A percentile compares a stretch with the other conserved stretches of the same genome.
Evolutionary conservation across 2,113 vertebrate genomes (phyloP).

Genomic region (Malurus alboscapulatus): DNA sequence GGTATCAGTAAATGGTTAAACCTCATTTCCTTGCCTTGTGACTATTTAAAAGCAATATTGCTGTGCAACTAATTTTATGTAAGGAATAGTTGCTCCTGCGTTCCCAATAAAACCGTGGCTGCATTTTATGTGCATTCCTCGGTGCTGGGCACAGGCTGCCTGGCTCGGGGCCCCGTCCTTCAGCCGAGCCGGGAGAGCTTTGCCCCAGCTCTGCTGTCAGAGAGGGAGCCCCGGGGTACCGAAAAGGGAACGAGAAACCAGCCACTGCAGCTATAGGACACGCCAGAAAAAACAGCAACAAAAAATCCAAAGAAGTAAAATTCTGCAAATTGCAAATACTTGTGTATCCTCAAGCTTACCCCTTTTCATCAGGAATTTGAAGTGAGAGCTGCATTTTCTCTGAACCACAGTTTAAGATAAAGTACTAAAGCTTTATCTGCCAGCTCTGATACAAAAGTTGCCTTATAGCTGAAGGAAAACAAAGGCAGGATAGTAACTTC

Average conservation of each 20-base stretch:
- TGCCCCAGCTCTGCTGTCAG: neutral
- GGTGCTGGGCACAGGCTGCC: slow-evolving; percentile 43
- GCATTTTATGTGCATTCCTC: slow-evolving; percentile 75
- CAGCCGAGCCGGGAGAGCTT: neutral
- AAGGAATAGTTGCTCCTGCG: slow-evolving; percentile 42
- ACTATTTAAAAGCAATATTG: slow-evolving; percentile 64
- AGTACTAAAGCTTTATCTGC: neutral
- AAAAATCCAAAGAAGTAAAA: neutral
- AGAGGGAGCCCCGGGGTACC: slow-evolving; percentile 10
- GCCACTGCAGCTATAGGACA: neutral
- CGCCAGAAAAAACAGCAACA: neutral
- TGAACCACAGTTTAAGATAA: neutral
- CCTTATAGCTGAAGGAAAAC: neutral
- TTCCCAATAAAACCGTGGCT: slow-evolving; percentile 62
- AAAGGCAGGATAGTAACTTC: neutral
- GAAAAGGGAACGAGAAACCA: neutral
- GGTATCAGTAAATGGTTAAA: slow-evolving; percentile 57
- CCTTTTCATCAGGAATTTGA: neutral
- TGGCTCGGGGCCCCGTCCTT: slow-evolving; percentile 16
- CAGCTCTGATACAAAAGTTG: neutral
- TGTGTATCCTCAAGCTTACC: neutral
- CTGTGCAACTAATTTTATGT: slow-evolving; percentile 69
- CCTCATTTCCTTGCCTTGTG: slow-evolving; percentile 55
- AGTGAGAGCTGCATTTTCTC: neutral
- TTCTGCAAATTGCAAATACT: neutral